These are phyloP conservation scores for Tridacna crocea DNA, from an alignment of 2,888 invertebrate species.

Conservation along the genomic window DNA sequence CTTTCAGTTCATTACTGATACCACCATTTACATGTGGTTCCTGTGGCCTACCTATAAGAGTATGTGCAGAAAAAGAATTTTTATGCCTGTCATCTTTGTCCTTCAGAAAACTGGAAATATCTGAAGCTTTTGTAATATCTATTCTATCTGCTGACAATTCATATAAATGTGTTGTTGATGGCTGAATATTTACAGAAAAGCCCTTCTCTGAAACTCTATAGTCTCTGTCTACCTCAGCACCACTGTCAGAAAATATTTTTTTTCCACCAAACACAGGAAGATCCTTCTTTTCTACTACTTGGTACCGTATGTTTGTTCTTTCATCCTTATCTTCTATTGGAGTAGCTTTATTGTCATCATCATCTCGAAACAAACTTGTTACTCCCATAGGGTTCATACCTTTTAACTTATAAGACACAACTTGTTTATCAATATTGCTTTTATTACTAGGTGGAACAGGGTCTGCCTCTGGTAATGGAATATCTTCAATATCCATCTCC, in stretches of 20 bases:
- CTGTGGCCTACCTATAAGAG: background rate
- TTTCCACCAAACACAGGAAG: background rate
- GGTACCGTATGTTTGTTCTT: background rate
- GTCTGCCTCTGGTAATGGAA: constrained; percentile 1
- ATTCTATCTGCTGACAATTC: background rate
- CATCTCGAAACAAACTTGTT: background rate
- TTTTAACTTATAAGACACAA: background rate
- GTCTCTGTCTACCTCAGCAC: constrained; percentile 2
- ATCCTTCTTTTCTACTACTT: background rate
- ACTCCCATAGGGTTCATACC: background rate
- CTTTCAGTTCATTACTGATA: background rate
- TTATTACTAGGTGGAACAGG: background rate
- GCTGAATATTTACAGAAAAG: background rate
- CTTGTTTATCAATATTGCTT: background rate
- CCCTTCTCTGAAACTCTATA: constrained; percentile 11
- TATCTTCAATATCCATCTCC: background rate
- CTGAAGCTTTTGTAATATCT: background rate
- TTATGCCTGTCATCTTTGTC: constrained; percentile 10
- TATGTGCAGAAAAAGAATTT: background rate
- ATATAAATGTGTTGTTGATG: background rate
- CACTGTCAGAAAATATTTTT: background rate
- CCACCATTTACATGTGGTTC: background rate
- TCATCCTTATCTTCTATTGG: constrained; percentile 22
- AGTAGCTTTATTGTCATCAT: background rate
- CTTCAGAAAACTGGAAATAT: background rate